Base-by-base conservation (phyloP, 2,888 invertebrate genomes). In the Bugula neritina region DNA sequence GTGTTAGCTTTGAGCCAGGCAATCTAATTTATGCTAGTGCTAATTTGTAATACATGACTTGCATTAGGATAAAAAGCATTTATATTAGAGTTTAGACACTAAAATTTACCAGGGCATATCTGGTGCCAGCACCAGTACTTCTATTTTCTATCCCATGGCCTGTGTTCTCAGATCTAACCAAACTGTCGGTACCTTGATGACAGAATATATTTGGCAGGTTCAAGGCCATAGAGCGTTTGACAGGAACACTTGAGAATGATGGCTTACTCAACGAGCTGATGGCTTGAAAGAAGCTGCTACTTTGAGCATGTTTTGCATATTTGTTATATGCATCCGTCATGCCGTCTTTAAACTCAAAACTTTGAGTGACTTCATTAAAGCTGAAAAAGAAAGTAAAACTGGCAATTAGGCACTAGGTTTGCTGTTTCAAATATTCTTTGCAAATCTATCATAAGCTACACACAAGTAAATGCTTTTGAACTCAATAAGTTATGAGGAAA, bases 131-230 rank as follows among this genome's bases (percentile, higher is more conserved):
- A 25, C 27, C 31, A 25, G 27, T 63, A n/a, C 63, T 63, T 34
- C 63, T 63, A 13, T 31, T 63, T 27, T 63, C 63, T 31, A 63
- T 13, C 29, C 63, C 63, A 34, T 31, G 3, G 2, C 63, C 63
- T 63, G 63, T 63, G 10, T 31, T 34, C 63, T 23, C 27, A 3
- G 31, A 5, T 63, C 63, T 63, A 31, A 63, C 5, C 5, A 63
- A 31, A 31, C 31, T 29, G 27, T 63, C 63, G 3, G 31, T 5
- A 13, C 31, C 63, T 31, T 63, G 63, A 21, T 63, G 63, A 34
- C 27, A 63, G 31, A 63, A 63, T 27, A 63, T 31, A 29, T 27
- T 2, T 5, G 63, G 63, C 3, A 31, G 31, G 2, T 31, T n/a
- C 63, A 29, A 31, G 27, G 31, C n/a, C 2, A 13, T n/a, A 31